phyloP scores from a whole-genome alignment of 2,797 vertebrate genomes.

The Avahi laniger region DNA sequence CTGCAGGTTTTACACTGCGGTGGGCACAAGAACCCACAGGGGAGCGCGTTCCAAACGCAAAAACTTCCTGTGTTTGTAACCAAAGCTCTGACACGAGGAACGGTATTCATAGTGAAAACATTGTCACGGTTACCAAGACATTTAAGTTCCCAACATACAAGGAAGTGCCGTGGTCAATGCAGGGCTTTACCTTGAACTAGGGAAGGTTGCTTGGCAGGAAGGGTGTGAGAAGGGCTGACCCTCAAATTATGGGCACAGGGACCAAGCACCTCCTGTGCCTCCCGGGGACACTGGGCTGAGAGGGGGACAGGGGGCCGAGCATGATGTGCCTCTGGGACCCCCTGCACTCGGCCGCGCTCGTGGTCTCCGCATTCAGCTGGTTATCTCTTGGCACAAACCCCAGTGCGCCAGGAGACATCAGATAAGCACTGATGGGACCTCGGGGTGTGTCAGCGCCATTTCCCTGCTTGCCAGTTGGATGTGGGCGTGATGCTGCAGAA shows the following conservation, averaged over 20 bases:
- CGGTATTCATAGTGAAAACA: rapidly evolving
- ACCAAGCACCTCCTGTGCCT: not conserved
- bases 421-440: rapidly evolving
- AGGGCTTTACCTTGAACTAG: not conserved
- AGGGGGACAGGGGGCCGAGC: rapidly evolving
- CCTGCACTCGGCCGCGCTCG: rapidly evolving
- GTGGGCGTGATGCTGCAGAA: rapidly evolving
- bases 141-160: rapidly evolving
- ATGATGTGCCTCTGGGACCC: rapidly evolving
- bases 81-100: rapidly evolving
- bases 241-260: rapidly evolving
- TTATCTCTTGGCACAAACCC: not conserved
- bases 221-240: not conserved
- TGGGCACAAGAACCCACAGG: rapidly evolving
- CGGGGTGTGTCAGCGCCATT: rapidly evolving
- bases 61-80: rapidly evolving
- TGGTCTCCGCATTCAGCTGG: not conserved
- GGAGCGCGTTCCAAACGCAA: rapidly evolving
- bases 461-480: rapidly evolving
- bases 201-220: no score
- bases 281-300: rapidly evolving
- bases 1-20: rapidly evolving
- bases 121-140: rapidly evolving
- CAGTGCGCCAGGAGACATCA: rapidly evolving
- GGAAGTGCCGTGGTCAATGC: not conserved